phyloP scores from a whole-genome alignment of 2,113 vertebrate genomes.

The Rhagologus leucostigma region DNA sequence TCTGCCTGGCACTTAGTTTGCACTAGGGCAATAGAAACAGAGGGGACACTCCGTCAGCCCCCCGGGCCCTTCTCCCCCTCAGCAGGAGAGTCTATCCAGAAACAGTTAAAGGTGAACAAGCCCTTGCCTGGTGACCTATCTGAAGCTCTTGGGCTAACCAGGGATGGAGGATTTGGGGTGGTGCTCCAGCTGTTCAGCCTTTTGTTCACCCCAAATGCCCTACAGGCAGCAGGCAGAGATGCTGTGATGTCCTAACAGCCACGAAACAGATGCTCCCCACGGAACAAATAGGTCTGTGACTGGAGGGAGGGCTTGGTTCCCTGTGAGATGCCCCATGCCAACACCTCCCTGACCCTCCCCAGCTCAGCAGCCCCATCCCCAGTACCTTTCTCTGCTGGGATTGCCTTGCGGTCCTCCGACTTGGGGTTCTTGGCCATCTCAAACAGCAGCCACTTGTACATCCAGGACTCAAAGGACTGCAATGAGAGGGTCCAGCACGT shows the following conservation, averaged over 20 bases:
- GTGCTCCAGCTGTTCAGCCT: background rate
- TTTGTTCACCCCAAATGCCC: background rate
- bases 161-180: background rate
- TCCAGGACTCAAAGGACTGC: slow-evolving; percentile 84
- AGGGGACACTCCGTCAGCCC: background rate
- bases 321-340: background rate
- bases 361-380: background rate
- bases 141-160: background rate
- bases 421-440: slow-evolving; percentile 76
- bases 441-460: slow-evolving; percentile 87
- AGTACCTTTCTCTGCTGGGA: slow-evolving; percentile 43
- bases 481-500: background rate
- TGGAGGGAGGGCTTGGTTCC: fast-evolving
- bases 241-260: background rate
- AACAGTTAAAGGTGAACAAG: background rate
- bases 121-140: fast-evolving
- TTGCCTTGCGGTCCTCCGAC: background rate
- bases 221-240: background rate
- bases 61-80: background rate
- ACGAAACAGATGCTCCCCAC: fast-evolving
- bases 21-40: slow-evolving; percentile 67
- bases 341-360: background rate
- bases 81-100: background rate
- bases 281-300: fast-evolving
- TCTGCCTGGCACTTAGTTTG: slow-evolving; percentile 83